Evolutionary conservation across 2,888 invertebrate species (phyloP).

Genomic region (Cephonodes hylas): DNA sequence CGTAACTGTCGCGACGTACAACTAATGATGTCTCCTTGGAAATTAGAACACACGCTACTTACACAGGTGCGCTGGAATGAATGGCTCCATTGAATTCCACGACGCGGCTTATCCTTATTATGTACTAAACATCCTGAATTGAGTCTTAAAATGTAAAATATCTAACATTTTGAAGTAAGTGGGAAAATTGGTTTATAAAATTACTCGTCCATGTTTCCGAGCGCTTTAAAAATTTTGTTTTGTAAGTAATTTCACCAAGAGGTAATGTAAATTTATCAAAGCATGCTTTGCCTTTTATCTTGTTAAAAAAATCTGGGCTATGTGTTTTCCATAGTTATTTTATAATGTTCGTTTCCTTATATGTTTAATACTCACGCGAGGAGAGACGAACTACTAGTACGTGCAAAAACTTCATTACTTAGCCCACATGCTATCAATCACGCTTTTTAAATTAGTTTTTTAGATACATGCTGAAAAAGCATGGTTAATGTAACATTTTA

Average conservation of each 20-base stretch:
- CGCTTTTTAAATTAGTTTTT: not conserved
- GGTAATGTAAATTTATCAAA: not conserved
- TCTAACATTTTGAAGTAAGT: not conserved
- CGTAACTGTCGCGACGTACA: conserved; percentile 6
- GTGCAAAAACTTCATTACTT: conserved; percentile 18
- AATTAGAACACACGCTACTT: conserved; percentile 24
- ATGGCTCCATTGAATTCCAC: not conserved
- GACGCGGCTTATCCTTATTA: conserved; percentile 8
- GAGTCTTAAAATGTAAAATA: not conserved
- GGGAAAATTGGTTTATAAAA: not conserved
- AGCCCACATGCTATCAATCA: conserved; percentile 3
- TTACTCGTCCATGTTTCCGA: not conserved
- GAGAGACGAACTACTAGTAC: conserved; percentile 4
- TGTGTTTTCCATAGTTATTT: not conserved
- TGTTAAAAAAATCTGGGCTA: not conserved
- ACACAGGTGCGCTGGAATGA: conserved; percentile 7
- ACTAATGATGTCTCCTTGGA: conserved; percentile 26
- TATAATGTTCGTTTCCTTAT: not conserved
- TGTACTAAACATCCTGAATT: not conserved
- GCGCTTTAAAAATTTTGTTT: not conserved
- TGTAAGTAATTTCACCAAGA: not conserved
- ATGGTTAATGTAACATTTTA: not conserved
- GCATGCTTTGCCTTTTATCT: not conserved
- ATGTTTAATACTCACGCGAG: conserved; percentile 9
- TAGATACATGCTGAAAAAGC: not conserved